phyloP scores from a whole-genome alignment of 2,888 invertebrate species.

The Incurvaria masculella region DNA sequence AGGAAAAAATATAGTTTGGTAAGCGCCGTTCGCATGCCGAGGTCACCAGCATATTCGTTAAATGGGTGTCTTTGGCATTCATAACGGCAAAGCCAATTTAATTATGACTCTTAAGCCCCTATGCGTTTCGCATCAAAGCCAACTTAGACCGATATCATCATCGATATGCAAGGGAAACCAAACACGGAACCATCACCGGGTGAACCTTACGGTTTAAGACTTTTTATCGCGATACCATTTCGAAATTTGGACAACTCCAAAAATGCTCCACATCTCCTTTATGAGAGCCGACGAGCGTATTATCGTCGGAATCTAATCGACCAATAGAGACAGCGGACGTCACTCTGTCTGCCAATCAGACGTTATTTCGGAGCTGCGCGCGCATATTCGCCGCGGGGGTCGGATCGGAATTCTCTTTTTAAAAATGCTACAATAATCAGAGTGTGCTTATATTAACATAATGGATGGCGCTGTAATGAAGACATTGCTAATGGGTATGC shows the following conservation, averaged over 20 bases:
- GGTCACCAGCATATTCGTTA: too few relatives aligned
- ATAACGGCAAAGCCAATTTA: too few relatives aligned
- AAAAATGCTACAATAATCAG: conserved; percentile 33
- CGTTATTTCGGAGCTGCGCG: conserved; percentile 26
- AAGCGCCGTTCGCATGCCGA: too few relatives aligned
- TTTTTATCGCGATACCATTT: conserved; percentile 38
- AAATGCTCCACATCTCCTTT: conserved; percentile 41
- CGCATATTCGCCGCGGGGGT: conserved; percentile 42
- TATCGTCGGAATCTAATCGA: conserved; percentile 54
- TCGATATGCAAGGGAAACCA: too few relatives aligned
- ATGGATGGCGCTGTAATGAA: conserved; percentile 32
- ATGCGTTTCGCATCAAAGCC: too few relatives aligned
- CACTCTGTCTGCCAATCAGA: conserved; percentile 52
- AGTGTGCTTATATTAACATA: conserved; percentile 32
- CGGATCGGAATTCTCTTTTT: conserved; percentile 24
- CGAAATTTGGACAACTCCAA: conserved; percentile 42
- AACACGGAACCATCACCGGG: background rate
- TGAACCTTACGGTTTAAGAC: conserved; percentile 25
- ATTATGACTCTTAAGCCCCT: too few relatives aligned
- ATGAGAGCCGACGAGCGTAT: conserved; percentile 39
- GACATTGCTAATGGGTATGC: conserved; percentile 23
- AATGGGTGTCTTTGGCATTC: too few relatives aligned
- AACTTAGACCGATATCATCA: too few relatives aligned
- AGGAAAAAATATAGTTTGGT: too few relatives aligned
- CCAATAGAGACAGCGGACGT: conserved; percentile 53